Evolutionary conservation across 1,140 invertebrate genomes (phyloP), one percentile per base, ranked within the genome.

Genomic region (Drosophila mojavensis): DNA sequence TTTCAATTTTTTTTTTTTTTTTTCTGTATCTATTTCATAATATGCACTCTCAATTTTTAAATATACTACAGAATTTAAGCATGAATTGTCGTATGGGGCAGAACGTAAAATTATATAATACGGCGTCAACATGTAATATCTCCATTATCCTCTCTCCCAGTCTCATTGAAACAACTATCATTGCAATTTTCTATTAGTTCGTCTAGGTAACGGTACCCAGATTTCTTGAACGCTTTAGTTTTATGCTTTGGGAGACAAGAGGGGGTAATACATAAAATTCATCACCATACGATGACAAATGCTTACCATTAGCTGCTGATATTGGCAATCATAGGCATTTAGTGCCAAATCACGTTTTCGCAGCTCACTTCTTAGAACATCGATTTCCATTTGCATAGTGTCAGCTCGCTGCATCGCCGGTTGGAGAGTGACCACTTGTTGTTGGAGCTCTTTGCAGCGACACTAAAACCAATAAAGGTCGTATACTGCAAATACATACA

Each of bases 301-400:
- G 64, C 78, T 85, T 69, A 91, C 90, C 90, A 91, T 91, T 5
- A 91, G 53, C 54, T 91, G 90, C 58, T 91, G 77, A 67, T 85
- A 91, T 47, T 91, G 90, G 28, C 78, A 85, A 51, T 91, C 90
- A 41, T 91, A 91, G 11, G 83, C 83, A 56, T 74, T 78, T 5
- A 91, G 13, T 0, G 85, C 83, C 26, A 76, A 36, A 33, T 91
- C 86, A 1, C 86, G 74, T 24, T 90, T 88, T 0, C 71, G 71
- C 4, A 91, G 53, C 54, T 90, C 90, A 28, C 88, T 88, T 0
- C 78, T 74, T 26, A 91, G 53, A 0, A 81, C 66, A 28, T 59
- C 58, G 5, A 88, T 81, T 65, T 91, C 90, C 60, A 72, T 74
- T 26, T 81, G 72, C 53, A 78, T 53, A 11, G 60, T 54, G 4